Percentiles rank a stretch among this genome's conserved stretches.
phyloP scores from a whole-genome alignment of 2,888 invertebrate species.

The Theretra japonica region DNA sequence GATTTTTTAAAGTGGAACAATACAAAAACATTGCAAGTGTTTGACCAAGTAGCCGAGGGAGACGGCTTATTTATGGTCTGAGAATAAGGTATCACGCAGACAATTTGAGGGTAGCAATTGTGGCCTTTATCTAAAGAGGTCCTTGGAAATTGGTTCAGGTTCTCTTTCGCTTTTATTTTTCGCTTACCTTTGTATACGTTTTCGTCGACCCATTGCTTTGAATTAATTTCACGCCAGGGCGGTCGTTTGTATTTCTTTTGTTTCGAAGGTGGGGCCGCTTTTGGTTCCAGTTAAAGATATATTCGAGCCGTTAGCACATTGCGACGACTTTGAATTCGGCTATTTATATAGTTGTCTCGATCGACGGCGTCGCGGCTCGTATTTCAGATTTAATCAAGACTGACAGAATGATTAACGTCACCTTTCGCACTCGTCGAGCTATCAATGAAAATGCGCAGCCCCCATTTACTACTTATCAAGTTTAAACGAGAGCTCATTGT shows the following conservation, averaged over 20 bases:
- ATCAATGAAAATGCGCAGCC: conserved; percentile 62
- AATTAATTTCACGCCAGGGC: conserved; percentile 76
- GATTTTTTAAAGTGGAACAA: not conserved
- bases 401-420: conserved; percentile 76
- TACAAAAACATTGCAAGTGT: conserved; percentile 1
- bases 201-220: conserved; percentile 75
- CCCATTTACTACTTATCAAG: conserved; percentile 58
- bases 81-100: conserved; percentile 50
- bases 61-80: conserved; percentile 28
- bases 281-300: conserved; percentile 71
- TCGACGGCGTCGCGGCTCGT: conserved; percentile 71
- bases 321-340: conserved; percentile 74
- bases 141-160: conserved; percentile 69
- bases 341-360: conserved; percentile 78
- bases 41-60: conserved; percentile 26
- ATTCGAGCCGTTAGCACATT: conserved; percentile 76
- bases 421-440: conserved; percentile 66
- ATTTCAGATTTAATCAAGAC: conserved; percentile 80
- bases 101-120: conserved; percentile 65
- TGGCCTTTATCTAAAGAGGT: conserved; percentile 66
- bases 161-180: conserved; percentile 72
- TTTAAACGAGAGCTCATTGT: conserved; percentile 24
- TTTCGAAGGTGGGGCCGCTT: conserved; percentile 68
- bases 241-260: conserved; percentile 79
- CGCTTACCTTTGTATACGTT: conserved; percentile 76